A percentile compares a stretch with the other conserved stretches of the same genome.
Evolutionary conservation across 2,888 invertebrate genomes (phyloP).

Genomic region (Cryptophagus acutangulus): DNA sequence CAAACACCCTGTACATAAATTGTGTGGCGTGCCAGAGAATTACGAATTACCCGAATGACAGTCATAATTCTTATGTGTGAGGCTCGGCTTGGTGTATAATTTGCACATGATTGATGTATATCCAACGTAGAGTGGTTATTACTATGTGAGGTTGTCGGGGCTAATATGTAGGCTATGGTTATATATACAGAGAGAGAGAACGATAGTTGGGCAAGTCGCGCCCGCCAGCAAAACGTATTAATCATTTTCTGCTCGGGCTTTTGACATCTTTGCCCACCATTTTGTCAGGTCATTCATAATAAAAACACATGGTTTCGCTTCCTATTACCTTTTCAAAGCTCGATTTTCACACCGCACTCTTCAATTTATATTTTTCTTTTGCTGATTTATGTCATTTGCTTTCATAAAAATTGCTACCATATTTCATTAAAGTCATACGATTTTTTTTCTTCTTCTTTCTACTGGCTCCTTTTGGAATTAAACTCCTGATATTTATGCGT

Average conservation of each 20-base stretch:
- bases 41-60: slow-evolving; percentile 46
- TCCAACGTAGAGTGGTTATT: slow-evolving; percentile 45
- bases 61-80: slow-evolving; percentile 46
- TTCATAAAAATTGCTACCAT: no score
- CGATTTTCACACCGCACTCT: no score
- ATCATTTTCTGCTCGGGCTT: slow-evolving; percentile 39
- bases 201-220: slow-evolving; percentile 37
- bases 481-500: no score
- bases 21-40: slow-evolving; percentile 40
- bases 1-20: slow-evolving; percentile 29
- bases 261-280: slow-evolving; percentile 44
- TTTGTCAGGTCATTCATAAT: slow-evolving; percentile 45
- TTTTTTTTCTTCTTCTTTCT: no score
- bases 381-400: no score
- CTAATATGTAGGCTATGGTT: slow-evolving; percentile 42
- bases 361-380: no score
- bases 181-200: no score
- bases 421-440: no score
- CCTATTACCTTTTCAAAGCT: slow-evolving; percentile 6
- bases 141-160: slow-evolving; percentile 37
- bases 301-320: slow-evolving; percentile 38
- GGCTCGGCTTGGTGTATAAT: slow-evolving; percentile 43
- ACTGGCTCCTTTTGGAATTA: no score
- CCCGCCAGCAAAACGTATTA: slow-evolving; percentile 40
- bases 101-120: slow-evolving; percentile 46